Evolutionary conservation across 2,888 invertebrate species (phyloP).

Genomic region (Ephialtes manifestator): DNA sequence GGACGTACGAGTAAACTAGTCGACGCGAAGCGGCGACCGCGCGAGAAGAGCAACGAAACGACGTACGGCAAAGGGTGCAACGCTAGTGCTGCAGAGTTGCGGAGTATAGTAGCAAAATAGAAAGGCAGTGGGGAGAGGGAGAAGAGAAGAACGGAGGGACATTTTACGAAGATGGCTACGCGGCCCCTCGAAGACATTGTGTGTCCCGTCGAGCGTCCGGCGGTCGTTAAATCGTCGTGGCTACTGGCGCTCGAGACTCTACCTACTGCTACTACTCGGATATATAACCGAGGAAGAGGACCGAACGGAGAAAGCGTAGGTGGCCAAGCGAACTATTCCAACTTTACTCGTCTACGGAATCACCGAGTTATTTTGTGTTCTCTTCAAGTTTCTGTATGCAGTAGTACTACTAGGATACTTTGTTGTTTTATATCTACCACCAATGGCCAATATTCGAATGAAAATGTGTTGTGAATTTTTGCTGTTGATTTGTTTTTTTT

Average conservation of each 20-base stretch:
- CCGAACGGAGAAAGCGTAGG: conserved; percentile 7
- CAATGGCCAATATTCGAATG: no score
- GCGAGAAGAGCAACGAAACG: conserved; percentile 45
- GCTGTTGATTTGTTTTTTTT: no score
- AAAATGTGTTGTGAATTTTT: no score
- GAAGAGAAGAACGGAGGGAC: conserved; percentile 21
- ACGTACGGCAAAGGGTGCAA: conserved; percentile 36
- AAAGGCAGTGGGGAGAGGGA: not conserved
- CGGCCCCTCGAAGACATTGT: conserved; percentile 54
- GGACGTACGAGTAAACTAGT: conserved; percentile 44
- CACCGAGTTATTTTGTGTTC: conserved; percentile 37
- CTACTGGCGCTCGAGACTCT: conserved; percentile 21
- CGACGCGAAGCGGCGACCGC: conserved; percentile 57
- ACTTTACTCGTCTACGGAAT: conserved; percentile 54
- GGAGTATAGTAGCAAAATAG: conserved; percentile 23
- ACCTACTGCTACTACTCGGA: not conserved
- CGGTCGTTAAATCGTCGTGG: conserved; percentile 62
- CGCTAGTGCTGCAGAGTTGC: not conserved
- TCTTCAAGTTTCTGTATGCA: conserved; percentile 22
- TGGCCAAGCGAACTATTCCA: conserved; percentile 36
- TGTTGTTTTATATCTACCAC: not conserved
- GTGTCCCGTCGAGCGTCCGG: conserved; percentile 47
- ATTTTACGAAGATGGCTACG: conserved; percentile 60
- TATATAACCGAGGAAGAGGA: conserved; percentile 5
- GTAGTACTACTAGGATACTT: no score